Percentiles rank a stretch among this genome's conserved stretches.
Evolutionary conservation across 1,140 invertebrate species (phyloP).

Genomic region (Polyergus mexicanus): DNA sequence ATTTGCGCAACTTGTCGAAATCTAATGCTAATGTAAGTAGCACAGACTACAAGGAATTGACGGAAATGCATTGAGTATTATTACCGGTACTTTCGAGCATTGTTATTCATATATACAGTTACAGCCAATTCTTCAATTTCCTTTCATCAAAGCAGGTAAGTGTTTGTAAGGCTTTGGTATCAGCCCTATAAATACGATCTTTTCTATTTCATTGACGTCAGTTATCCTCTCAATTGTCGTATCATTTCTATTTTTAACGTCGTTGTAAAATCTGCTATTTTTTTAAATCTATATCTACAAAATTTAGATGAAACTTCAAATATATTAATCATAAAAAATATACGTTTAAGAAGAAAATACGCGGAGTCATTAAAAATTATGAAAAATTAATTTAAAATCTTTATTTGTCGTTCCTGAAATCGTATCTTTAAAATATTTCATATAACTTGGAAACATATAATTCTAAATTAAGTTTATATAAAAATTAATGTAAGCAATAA

Average conservation of each 20-base stretch:
- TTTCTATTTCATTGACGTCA: slow-evolving; percentile 53
- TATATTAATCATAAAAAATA: background rate
- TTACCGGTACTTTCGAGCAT: slow-evolving; percentile 27
- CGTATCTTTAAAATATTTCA: background rate
- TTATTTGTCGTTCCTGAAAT: background rate
- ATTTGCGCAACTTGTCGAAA: slow-evolving; percentile 28
- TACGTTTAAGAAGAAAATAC: background rate
- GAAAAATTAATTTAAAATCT: background rate
- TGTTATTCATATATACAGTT: slow-evolving; percentile 55
- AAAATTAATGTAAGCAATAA: background rate
- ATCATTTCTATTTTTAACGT: slow-evolving; percentile 19
- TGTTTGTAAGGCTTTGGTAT: background rate
- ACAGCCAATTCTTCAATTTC: slow-evolving; percentile 25
- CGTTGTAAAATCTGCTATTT: background rate
- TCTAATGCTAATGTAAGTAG: slow-evolving; percentile 37
- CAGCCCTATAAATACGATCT: background rate
- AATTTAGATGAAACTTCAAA: background rate
- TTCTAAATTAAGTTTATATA: background rate
- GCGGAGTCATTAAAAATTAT: background rate
- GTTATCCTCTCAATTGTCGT: background rate
- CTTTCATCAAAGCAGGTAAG: background rate
- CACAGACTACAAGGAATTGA: background rate
- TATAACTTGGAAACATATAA: background rate
- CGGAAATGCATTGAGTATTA: slow-evolving; percentile 49
- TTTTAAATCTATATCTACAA: background rate